Evolutionary conservation across 2,888 invertebrate species (phyloP), one percentile per base, ranked within the genome.

Genomic region (Stomorhina lunata): DNA sequence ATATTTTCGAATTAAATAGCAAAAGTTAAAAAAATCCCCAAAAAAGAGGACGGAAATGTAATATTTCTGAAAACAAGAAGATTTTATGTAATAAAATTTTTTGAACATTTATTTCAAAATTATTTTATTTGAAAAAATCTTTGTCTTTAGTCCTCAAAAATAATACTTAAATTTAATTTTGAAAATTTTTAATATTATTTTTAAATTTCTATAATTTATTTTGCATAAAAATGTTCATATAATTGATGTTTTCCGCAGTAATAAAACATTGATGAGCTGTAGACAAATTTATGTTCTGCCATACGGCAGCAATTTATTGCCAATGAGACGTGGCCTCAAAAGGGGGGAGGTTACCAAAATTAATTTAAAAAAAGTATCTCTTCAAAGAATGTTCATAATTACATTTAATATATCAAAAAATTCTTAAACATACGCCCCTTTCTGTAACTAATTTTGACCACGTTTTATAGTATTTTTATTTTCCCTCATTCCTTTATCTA

Each of bases 231-330:
- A n/a, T 43, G 27, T 63, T 27, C 25, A 43, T 63, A 15, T 77
- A 77, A 68, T 77, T 77, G 50, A 68, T 53, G 76, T 68, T 68
- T 68, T 68, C 68, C 59, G 61, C 68, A 68, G 43, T 61, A 77
- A 75, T 77, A 68, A 77, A 68, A 68, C 29, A 68, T 68, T 59
- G 48, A 66, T 55, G 53, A 34, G 40, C 12, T 68, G 25, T 37
- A 17, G 55, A 68, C 50, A 15, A 15, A 34, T 37, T 12, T 37
- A 40, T 37, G 25, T 29, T 3, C 22, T 5, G n/a, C 27, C 22
- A 40, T 3, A 29, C 9, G 32, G 55, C 29, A 29, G 32, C 10
- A 10, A 50, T 50, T 48, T 25, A 27, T 12, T n/a, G 15, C 17
- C n/a, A n/a, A n/a, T n/a, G n/a, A n/a, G n/a, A n/a, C n/a, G n/a